Evolutionary conservation across 2,888 invertebrate species (phyloP).

Genomic region (Standfussiana lucernea): DNA sequence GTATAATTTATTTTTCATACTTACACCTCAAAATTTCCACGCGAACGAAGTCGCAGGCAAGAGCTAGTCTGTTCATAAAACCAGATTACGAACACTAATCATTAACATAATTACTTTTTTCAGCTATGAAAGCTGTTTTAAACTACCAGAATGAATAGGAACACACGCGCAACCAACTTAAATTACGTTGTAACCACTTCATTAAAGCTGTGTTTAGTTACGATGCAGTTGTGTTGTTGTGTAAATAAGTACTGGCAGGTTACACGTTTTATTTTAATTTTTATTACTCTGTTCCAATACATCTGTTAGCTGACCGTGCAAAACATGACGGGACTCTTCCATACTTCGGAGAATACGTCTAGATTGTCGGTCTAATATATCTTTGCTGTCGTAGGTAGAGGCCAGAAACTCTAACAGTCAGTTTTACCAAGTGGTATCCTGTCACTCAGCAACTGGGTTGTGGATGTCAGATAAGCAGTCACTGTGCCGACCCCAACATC

Average conservation of each 20-base stretch:
- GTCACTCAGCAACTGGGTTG: neutral
- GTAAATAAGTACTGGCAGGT: slow-evolving; percentile 6
- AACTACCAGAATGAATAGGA: slow-evolving; percentile 6
- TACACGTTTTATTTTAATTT: neutral
- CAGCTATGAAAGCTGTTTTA: neutral
- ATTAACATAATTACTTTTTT: neutral
- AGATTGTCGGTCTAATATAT: too few relatives aligned
- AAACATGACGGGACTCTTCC: neutral
- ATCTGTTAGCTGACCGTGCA: too few relatives aligned
- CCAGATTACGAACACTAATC: neutral
- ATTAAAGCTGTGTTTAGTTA: slow-evolving; percentile 42
- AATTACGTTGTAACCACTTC: slow-evolving; percentile 48
- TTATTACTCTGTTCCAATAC: too few relatives aligned
- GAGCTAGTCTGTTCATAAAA: slow-evolving; percentile 1
- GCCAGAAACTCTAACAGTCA: too few relatives aligned
- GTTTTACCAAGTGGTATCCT: neutral
- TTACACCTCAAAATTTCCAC: too few relatives aligned
- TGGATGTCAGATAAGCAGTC: neutral
- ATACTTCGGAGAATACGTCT: neutral
- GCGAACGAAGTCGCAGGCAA: too few relatives aligned
- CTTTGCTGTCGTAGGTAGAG: too few relatives aligned
- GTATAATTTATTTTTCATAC: too few relatives aligned
- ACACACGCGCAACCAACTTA: slow-evolving; percentile 40
- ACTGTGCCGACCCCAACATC: too few relatives aligned
- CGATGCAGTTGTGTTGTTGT: slow-evolving; percentile 30